Conservation (phyloP, 2,888 invertebrate genomes). For the Neuroscelio doddi region DNA sequence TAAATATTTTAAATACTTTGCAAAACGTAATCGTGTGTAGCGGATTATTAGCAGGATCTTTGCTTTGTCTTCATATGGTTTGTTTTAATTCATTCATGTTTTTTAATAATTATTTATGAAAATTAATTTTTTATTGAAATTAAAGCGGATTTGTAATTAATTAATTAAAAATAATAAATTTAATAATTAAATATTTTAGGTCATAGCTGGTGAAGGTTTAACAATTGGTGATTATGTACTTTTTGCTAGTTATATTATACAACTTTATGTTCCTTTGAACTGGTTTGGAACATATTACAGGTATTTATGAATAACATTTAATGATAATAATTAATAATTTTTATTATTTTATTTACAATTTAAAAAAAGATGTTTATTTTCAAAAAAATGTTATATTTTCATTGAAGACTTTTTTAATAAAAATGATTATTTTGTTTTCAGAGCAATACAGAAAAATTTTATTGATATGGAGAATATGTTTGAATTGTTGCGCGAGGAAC, state of each 20-base stretch:
- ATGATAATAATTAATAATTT: too few species aligned
- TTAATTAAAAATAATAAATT: too few species aligned
- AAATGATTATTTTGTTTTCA: slow-evolving; percentile 67
- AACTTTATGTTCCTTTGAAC: slow-evolving; percentile 95
- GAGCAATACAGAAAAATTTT: slow-evolving; percentile 97
- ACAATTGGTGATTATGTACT: slow-evolving; percentile 97
- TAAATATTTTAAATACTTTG: slow-evolving; percentile 91
- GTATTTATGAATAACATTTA: slow-evolving; percentile 71
- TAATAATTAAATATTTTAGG: too few species aligned
- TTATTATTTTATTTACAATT: too few species aligned
- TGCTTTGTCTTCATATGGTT: slow-evolving; percentile 92
- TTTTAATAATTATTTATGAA: too few species aligned
- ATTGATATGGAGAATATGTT: slow-evolving; percentile 99
- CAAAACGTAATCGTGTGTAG: slow-evolving; percentile 93
- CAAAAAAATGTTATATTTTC: background rate
- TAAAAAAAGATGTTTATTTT: background rate
- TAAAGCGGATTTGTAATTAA: too few species aligned
- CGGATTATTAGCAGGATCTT: slow-evolving; percentile 89
- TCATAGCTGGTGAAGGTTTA: slow-evolving; percentile 77
- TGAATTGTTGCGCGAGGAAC: slow-evolving; percentile 89
- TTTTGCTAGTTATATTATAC: slow-evolving; percentile 95
- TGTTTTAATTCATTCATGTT: too few species aligned
- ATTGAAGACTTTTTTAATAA: too few species aligned
- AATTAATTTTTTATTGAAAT: too few species aligned
- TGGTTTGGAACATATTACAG: slow-evolving; percentile 99